Conservation (phyloP, 92 coral and sea anemone genomes). For the Siderastrea siderea region DNA sequence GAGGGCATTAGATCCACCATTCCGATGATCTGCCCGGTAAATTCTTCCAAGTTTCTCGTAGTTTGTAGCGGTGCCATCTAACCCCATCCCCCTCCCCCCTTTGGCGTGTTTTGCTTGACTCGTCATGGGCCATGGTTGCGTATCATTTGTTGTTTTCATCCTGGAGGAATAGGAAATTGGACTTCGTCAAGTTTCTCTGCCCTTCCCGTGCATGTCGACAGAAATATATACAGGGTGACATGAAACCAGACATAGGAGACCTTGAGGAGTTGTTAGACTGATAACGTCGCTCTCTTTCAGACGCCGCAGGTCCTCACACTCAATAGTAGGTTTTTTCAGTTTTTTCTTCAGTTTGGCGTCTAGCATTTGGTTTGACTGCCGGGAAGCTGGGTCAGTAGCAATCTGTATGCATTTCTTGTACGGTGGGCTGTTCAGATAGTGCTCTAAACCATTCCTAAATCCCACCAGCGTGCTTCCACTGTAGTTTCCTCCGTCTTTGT, state of each 20-base stretch:
- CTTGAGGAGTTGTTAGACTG: slow-evolving; percentile 32
- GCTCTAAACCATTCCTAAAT: no score
- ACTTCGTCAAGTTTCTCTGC: slow-evolving; percentile 40
- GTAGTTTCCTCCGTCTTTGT: no score
- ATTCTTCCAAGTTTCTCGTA: slow-evolving; percentile 51
- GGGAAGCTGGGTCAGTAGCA: slow-evolving; percentile 48
- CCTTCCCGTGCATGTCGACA: slow-evolving; percentile 51
- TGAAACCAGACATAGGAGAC: slow-evolving; percentile 63
- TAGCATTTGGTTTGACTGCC: slow-evolving; percentile 56
- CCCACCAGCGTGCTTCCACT: no score
- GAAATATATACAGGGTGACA: slow-evolving; percentile 41
- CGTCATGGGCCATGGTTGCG: slow-evolving; percentile 59
- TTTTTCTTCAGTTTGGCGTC: slow-evolving; percentile 61
- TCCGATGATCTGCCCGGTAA: slow-evolving; percentile 40
- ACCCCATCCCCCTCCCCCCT: not conserved
- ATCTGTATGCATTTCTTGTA: slow-evolving; percentile 48
- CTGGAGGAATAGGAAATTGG: slow-evolving; percentile 12
- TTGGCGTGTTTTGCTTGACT: slow-evolving; percentile 40
- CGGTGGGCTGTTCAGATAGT: no score
- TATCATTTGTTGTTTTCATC: slow-evolving; percentile 30
- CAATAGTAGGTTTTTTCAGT: not conserved
- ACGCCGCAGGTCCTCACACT: not conserved
- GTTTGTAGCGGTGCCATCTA: slow-evolving; percentile 16
- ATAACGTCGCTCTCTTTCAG: slow-evolving; percentile 16
- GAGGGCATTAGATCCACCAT: slow-evolving; percentile 47